Evolutionary conservation across 2,113 vertebrate genomes (phyloP), one percentile per base, ranked within the genome.

Genomic region (Spea multiplicata): DNA sequence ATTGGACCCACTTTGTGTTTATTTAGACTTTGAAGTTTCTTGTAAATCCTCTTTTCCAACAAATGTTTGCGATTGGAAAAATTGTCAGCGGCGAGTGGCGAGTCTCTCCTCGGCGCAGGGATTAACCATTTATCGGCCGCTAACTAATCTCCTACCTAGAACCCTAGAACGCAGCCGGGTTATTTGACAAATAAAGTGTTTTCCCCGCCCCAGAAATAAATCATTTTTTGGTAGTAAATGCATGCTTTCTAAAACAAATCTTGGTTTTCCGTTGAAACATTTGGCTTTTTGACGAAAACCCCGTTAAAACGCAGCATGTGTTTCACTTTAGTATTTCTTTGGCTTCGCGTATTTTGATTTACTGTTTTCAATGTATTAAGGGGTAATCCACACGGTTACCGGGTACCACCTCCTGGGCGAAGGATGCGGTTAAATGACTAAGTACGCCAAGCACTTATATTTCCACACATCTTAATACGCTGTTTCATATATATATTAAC

Each of bases 221-320:
- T 82, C 16, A 61, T 53, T 79, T 30, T 82, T 17, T 74, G 71
- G 50, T 73, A 81, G 71, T 53, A 86, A 84, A 87, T 81, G 81
- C 82, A 84, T 83, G 69, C 81, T 84, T 66, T 85, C 76, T 84
- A 79, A 84, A 83, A 83, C 84, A 83, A 87, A 85, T 87, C 85
- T 83, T 83, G 17, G 73, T 87, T 83, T 83, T 83, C 83, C 78
- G 75, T 84, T 76, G 59, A 84, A 84, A 86, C 76, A 79, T 85
- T 86, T 87, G 84, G 81, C 84, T 81, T 80, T 30, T 30, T 73
- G 68, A 74, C 79, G 30, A 52, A 83, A 69, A 44, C 76, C 80
- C 82, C 30, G 30, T 30, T 30, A 30, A n/a, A 30, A 30, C 30
- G 30, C 30, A 30, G 30, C 83, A 87, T 86, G 83, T 87, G 85